Evolutionary conservation across 1,140 invertebrate genomes (phyloP), one percentile per base, ranked within the genome.

Genomic region (Dreissena rostriformis): DNA sequence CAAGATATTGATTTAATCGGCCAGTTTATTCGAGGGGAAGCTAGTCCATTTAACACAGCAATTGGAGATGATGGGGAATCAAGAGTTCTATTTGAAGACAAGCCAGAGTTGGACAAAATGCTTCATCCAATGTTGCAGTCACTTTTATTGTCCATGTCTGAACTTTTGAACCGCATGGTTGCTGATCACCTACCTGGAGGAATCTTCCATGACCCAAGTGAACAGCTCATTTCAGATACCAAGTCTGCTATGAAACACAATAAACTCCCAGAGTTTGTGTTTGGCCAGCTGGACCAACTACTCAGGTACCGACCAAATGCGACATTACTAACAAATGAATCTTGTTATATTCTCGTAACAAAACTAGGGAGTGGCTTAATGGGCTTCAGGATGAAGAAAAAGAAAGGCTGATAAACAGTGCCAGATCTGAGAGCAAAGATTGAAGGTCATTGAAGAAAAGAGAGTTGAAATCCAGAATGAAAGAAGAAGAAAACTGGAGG

Each of bases 331-430:
- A 67, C 82, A 19, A 85, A 83, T 70, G 82, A 88, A 66, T 61
- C 86, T 57, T 88, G 0, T 74, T 87, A 68, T 86, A 86, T 82
- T 87, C 76, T 14, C 82, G 81, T 49, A 87, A 88, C 57, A 88
- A 84, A 68, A 87, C 84, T 63, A 39, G 66, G 15, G 55, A 84
- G 15, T 88, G 87, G 86, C 61, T 86, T 15, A 28, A 65, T 4
- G 17, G 29, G 15, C 55, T 87, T 28, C 11, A 57, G 19, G 51
- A 75, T 7, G 78, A 87, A 5, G 74, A 84, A 72, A 79, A 52
- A 52, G 51, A 87, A n/a, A 67, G 80, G n/a, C 15, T 87, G 5
- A 15, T 88, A 19, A 74, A 68, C 28, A 14, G 78, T 19, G 52
- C 80, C 49, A 75, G 75, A 52, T 87, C 78, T 39, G 83, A 86